These are phyloP conservation scores for Acropora yongei DNA, from an alignment of 64 coral and sea anemone genomes.

Conservation along the genomic window DNA sequence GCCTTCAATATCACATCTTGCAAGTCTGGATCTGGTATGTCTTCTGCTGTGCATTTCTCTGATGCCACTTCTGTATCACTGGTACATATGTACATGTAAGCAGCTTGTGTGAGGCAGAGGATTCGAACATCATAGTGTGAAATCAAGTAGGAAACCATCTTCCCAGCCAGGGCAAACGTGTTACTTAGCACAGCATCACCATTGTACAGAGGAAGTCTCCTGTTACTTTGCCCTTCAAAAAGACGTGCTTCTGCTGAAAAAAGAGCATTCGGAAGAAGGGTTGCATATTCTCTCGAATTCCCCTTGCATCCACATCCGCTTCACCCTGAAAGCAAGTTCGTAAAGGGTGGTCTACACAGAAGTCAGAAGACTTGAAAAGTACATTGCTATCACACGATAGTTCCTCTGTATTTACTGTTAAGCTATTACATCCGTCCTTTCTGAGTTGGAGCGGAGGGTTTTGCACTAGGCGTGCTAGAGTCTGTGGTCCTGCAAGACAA, in stretches of 20 bases:
- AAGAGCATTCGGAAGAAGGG: conserved; percentile 31
- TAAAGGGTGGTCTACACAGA: background rate
- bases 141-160: conserved; percentile 57
- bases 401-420: conserved; percentile 28
- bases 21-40: conserved; percentile 30
- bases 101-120: conserved; percentile 32
- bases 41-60: conserved; percentile 4
- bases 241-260: conserved; percentile 51
- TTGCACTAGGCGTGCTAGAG: background rate
- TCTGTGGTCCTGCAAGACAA: conserved; percentile 17
- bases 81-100: conserved; percentile 17
- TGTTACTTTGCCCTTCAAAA: conserved; percentile 49
- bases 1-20: conserved; percentile 30
- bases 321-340: conserved; percentile 41
- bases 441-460: background rate
- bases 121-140: conserved; percentile 40
- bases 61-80: conserved; percentile 8
- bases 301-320: conserved; percentile 52
- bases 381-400: conserved; percentile 8
- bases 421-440: conserved; percentile 17
- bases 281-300: conserved; percentile 43
- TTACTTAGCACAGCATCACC: background rate
- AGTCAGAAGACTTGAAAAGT: conserved; percentile 8
- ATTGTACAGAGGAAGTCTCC: conserved; percentile 34
- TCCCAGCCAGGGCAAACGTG: conserved; percentile 44